Evolutionary conservation across 2,797 vertebrate species (phyloP).

Genomic region (Pteropus rufus): DNA sequence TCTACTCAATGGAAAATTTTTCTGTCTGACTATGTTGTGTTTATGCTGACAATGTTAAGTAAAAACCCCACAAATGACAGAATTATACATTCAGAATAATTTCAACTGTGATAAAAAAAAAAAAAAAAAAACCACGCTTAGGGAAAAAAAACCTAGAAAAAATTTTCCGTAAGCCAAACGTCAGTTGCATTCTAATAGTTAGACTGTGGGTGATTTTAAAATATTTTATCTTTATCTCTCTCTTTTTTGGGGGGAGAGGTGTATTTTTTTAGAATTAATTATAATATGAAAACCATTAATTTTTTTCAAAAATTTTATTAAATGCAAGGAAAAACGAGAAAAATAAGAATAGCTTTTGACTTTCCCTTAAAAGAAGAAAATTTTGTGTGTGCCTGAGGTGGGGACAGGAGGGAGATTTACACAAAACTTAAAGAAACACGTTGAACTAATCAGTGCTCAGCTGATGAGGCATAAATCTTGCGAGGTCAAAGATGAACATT

Average conservation of each 20-base stretch:
- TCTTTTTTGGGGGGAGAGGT: neutral
- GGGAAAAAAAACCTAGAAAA: slow-evolving; percentile 43
- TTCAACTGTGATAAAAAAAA: slow-evolving; percentile 48
- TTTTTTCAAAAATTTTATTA: neutral
- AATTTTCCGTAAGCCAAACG: slow-evolving; percentile 15
- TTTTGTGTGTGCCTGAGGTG: neutral
- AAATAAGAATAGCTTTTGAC: neutral
- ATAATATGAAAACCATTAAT: neutral
- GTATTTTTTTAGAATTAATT: neutral
- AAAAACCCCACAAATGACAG: slow-evolving; percentile 54
- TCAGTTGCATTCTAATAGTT: neutral
- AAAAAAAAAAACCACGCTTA: neutral
- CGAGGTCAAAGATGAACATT: neutral
- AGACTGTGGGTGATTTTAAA: neutral
- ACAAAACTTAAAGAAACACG: neutral
- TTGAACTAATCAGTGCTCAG: neutral
- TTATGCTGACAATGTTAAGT: slow-evolving; percentile 49
- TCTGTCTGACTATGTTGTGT: neutral
- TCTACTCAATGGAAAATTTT: slow-evolving; percentile 58
- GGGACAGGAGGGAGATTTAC: neutral
- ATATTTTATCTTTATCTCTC: neutral
- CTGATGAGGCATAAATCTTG: neutral
- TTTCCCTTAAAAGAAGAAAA: neutral
- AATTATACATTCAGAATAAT: slow-evolving; percentile 45
- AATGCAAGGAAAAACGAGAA: neutral